phyloP scores from a whole-genome alignment of 2,113 vertebrate genomes.

The Mirza zaza region DNA sequence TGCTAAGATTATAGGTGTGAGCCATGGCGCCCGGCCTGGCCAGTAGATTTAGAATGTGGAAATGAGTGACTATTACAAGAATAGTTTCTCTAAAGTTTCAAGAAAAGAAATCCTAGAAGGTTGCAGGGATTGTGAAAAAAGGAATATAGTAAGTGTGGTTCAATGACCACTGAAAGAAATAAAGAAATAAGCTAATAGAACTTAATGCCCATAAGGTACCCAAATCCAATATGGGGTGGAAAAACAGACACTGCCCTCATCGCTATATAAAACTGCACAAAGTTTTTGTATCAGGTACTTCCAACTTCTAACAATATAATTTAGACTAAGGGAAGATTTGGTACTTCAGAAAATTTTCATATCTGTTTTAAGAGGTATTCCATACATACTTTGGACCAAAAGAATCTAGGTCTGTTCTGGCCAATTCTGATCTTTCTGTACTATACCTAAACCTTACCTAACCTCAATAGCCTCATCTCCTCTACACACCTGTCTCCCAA shows the following conservation, averaged over 20 bases:
- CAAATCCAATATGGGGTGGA: background rate
- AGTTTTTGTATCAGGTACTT: background rate
- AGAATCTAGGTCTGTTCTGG: background rate
- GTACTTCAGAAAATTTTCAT: background rate
- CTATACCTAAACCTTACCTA: background rate
- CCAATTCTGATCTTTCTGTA: background rate
- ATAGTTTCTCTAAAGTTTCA: background rate
- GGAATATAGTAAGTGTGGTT: background rate
- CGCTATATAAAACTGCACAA: background rate
- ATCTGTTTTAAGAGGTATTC: background rate
- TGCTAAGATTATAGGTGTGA: too few species aligned
- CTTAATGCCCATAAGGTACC: background rate
- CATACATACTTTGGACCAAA: background rate
- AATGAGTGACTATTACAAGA: background rate
- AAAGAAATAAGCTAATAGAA: background rate
- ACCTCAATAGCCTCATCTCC: background rate
- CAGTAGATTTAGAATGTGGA: background rate
- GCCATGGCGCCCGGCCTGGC: too few species aligned
- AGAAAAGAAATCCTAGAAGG: conserved; percentile 22
- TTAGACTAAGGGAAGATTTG: background rate
- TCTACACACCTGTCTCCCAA: background rate
- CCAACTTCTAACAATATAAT: background rate
- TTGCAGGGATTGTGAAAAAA: background rate
- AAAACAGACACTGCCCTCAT: background rate
- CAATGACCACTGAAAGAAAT: background rate